phyloP scores from a whole-genome alignment of 2,888 invertebrate genomes.

The Odontocolon sp. region DNA sequence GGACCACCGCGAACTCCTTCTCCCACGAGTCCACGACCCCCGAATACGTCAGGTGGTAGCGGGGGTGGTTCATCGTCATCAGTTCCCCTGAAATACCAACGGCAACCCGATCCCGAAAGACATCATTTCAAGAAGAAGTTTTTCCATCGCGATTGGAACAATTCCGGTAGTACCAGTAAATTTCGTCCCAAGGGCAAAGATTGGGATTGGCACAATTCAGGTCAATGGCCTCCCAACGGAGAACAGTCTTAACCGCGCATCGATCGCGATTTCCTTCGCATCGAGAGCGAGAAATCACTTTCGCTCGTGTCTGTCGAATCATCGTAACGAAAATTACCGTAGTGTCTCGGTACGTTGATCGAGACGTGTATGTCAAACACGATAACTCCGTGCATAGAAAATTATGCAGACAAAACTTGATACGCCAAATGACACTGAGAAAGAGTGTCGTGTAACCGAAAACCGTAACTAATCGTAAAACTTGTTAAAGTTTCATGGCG shows the following conservation, averaged over 20 bases:
- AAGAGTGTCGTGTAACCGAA: background rate
- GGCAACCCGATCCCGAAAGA: slow-evolving; percentile 82
- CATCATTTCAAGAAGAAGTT: slow-evolving; percentile 93
- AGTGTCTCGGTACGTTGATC: slow-evolving; percentile 31
- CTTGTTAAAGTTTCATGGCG: slow-evolving; percentile 7
- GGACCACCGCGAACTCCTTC: slow-evolving; percentile 84
- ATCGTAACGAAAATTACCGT: background rate
- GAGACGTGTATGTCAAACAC: too few relatives aligned
- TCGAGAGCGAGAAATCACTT: background rate
- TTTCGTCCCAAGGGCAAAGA: slow-evolving; percentile 89
- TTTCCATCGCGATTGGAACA: slow-evolving; percentile 85
- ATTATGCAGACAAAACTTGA: too few relatives aligned
- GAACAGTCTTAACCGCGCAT: slow-evolving; percentile 76
- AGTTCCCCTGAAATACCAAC: slow-evolving; percentile 84
- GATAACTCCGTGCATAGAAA: too few relatives aligned
- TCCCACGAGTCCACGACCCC: slow-evolving; percentile 82
- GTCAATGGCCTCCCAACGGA: slow-evolving; percentile 78
- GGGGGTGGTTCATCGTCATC: slow-evolving; percentile 76
- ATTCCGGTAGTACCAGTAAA: slow-evolving; percentile 82
- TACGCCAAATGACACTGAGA: background rate
- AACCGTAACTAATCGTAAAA: slow-evolving; percentile 11
- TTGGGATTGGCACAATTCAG: slow-evolving; percentile 85
- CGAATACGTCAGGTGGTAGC: slow-evolving; percentile 80
- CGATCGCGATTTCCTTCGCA: background rate
- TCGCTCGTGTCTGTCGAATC: background rate